Base-by-base conservation (phyloP, 2,797 vertebrate genomes). In the Anniella stebbinsi region DNA sequence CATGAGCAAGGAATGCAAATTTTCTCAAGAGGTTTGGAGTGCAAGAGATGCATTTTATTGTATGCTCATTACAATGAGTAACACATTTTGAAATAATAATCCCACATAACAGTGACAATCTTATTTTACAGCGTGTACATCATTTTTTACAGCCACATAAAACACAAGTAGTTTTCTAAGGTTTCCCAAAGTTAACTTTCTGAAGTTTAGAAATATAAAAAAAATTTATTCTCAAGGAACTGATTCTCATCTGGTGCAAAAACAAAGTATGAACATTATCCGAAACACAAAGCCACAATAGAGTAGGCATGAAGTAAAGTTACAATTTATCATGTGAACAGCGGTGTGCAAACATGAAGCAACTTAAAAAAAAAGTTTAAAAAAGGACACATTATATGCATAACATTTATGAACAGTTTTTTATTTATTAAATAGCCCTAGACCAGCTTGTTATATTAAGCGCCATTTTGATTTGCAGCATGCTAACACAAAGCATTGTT, bases 91-190 rank as follows among this genome's bases (percentile, higher is more conserved):
- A 98, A 98, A 97, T 97, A 96, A 98, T 97, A 98, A 97, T 96
- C 97, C 96, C 97, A 98, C 97, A 83, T 94, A 97, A 97, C 97
- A 97, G 96, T 96, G 96, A 98, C 97, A 97, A 97, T 97, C 96
- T 98, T 97, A 97, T 98, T 97, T 97, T 98, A 98, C 98, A 98
- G 96, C 96, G 97, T 98, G 96, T 98, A 98, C 97, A 97, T 97
- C 95, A 97, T 97, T 97, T 98, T 98, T 97, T 98, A 98, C 97
- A 98, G 97, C 96, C 98, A 98, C 97, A 97, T 96, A 96, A 97
- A 97, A 97, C 97, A 97, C 96, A 93, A 94, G 89, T 95, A 96
- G 93, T 96, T 95, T 91, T 95, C 97, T 97, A 96, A 95, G 95
- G 96, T 96, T 96, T 97, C 96, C 95, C 96, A 97, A 97, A 96